phyloP scores from a whole-genome alignment of 2,888 invertebrate species.

The Lysandra bellargus region DNA sequence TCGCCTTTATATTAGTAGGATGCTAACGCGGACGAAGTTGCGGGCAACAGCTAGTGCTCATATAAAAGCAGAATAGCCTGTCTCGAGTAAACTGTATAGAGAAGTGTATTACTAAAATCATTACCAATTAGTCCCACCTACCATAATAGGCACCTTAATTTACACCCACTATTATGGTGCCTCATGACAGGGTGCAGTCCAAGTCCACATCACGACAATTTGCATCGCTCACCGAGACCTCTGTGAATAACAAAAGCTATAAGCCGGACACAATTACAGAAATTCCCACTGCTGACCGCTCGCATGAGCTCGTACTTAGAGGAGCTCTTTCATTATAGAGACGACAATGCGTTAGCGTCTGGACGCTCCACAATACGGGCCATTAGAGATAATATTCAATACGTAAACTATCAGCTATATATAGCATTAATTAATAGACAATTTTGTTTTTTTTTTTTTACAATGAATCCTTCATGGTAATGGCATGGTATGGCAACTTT shows the following conservation, averaged over 20 bases:
- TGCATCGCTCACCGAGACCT: conserved; percentile 38
- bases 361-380: conserved; percentile 25
- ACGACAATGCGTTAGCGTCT: conserved; percentile 53
- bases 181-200: conserved; percentile 2
- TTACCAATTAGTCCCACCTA: neutral
- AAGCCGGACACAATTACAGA: conserved; percentile 75
- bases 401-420: neutral
- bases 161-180: neutral
- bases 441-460: neutral
- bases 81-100: too few species aligned
- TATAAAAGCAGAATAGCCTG: neutral
- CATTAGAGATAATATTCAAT: conserved; percentile 7
- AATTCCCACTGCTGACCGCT: conserved; percentile 59
- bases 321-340: conserved; percentile 69
- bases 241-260: conserved; percentile 44
- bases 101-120: neutral
- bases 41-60: too few species aligned
- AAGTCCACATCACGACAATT: conserved; percentile 32
- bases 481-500: too few species aligned
- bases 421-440: neutral
- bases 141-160: conserved; percentile 15
- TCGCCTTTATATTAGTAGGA: too few species aligned
- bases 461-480: too few species aligned
- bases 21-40: too few species aligned
- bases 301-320: conserved; percentile 65